These are phyloP conservation scores for Hystrix brachyura DNA, from an alignment of 2,113 vertebrate genomes.

Conservation along the genomic window DNA sequence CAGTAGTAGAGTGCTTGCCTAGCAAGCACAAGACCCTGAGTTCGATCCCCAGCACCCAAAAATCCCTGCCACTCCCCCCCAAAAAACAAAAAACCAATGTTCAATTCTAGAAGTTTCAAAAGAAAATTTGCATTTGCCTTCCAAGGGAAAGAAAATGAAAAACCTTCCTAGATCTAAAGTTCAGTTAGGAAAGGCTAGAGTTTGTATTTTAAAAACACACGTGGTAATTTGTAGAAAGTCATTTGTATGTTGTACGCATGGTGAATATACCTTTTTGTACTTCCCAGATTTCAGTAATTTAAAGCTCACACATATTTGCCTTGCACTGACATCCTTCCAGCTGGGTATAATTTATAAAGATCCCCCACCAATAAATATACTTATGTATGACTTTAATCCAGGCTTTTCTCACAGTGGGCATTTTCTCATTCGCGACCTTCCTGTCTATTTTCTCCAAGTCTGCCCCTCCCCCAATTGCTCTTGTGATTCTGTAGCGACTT, in stretches of 20 bases:
- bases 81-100: too few species aligned
- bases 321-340: background rate
- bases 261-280: background rate
- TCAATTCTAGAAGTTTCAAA: slow-evolving; percentile 9
- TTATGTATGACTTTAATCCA: background rate
- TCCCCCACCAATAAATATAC: background rate
- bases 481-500: slow-evolving; percentile 52
- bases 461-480: background rate
- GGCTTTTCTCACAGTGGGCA: background rate
- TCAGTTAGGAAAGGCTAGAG: slow-evolving; percentile 21
- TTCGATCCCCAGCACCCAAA: too few species aligned
- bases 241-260: slow-evolving; percentile 19
- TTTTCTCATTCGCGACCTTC: slow-evolving; percentile 31
- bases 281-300: slow-evolving; percentile 9
- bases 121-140: background rate
- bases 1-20: too few species aligned
- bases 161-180: slow-evolving; percentile 41
- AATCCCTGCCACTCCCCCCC: too few species aligned
- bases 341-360: slow-evolving; percentile 13
- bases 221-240: slow-evolving; percentile 44
- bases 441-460: background rate
- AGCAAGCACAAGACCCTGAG: too few species aligned
- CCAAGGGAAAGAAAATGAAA: slow-evolving; percentile 40
- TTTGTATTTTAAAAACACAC: slow-evolving; percentile 39
- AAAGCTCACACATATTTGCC: background rate